Evolutionary conservation across 1,140 invertebrate genomes (phyloP), one percentile per base, ranked within the genome.

Genomic region (Ips nitidus): DNA sequence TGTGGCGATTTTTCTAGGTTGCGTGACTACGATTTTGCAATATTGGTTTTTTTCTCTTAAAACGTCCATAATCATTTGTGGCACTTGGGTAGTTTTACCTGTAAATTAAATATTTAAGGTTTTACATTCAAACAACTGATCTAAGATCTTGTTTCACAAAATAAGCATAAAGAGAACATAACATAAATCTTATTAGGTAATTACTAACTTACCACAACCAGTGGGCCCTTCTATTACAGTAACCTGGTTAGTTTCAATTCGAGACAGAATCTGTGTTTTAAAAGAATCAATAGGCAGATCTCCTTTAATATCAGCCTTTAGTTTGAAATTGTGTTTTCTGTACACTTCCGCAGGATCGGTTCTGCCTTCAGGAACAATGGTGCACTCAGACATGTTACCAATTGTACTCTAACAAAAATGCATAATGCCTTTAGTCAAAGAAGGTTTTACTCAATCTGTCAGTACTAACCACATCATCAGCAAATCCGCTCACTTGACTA

Each of bases 1-100:
- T 2, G 96, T 94, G 37, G 95, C 93, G 71, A 99, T 91, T 77
- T 92, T 86, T 4, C 96, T 85, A 0, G 97, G 96, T 78, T 98
- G 94, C 0, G 94, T 94, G 39, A 95, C 90, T 42, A 95, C 87
- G 75, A 98, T 95, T 74, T 90, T 90, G 76, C 86, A 88, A 60
- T 83, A 80, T 52, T 80, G 80, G 36, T 83, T 84, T 8, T 84
- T 83, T 6, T 84, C 80, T 58, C 81, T 84, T 77, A 86, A 87
- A 66, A 89, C 82, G 80, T 97, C 91, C 39, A 97, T 80, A 71
- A 98, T 91, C 83, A 91, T 94, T 78, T 97, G 94, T 0, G 93
- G 93, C 2, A 94, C 88, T 84, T 94, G 92, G 0, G 93, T 95
- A 2, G 92, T 92, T 74, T 86, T 86, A 37, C 84, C 85, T 75